These are phyloP conservation scores for crab-eating macaque (Macaca fascicularis) DNA, from an alignment of 2,113 vertebrate species.

Conservation along the genomic window DNA sequence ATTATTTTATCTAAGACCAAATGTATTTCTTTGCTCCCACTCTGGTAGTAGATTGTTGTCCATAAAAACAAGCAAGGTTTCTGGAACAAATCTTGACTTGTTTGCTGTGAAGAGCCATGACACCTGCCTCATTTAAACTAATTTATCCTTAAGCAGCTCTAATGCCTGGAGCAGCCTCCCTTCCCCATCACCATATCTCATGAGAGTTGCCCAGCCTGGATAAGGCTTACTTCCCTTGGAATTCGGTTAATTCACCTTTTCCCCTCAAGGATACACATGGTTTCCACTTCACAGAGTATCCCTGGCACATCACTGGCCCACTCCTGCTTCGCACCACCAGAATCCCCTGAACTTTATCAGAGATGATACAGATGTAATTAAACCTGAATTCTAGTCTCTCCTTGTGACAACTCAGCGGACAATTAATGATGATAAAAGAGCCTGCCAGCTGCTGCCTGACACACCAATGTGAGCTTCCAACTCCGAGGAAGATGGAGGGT, in stretches of 20 bases:
- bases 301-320: not conserved
- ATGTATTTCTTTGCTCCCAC: not conserved
- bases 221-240: not conserved
- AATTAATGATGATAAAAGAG: constrained; percentile 80
- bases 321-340: constrained; percentile 4
- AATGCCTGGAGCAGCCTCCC: not conserved
- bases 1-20: not conserved
- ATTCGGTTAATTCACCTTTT: not conserved
- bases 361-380: constrained; percentile 75
- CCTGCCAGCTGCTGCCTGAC: constrained; percentile 74
- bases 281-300: not conserved
- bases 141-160: not conserved
- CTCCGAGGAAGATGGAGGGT: constrained; percentile 56
- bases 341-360: constrained; percentile 57
- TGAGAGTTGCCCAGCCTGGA: not conserved
- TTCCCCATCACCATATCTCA: not conserved
- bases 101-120: not conserved
- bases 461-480: constrained; percentile 51
- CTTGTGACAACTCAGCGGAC: constrained; percentile 72
- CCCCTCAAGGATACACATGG: not conserved
- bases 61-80: constrained; percentile 21
- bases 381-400: constrained; percentile 69
- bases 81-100: not conserved
- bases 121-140: not conserved
- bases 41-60: not conserved